Evolutionary conservation across 2,888 invertebrate species (phyloP), one percentile per base, ranked within the genome.

Genomic region (Caenorhabditis doughertyi): DNA sequence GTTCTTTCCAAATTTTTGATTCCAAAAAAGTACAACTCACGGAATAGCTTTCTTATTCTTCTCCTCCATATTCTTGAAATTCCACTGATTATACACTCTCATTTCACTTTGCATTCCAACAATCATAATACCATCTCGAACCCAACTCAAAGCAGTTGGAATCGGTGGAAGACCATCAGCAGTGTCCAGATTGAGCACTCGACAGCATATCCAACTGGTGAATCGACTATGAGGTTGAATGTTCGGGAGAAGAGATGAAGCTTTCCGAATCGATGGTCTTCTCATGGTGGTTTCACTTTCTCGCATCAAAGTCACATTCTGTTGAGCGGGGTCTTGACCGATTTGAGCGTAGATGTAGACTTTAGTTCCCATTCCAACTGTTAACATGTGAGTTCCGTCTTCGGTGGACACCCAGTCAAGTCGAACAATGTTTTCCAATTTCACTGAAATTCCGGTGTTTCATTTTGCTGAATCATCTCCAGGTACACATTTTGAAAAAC

Each of bases 41-140:
- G 65, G 65, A n/a, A 47, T 21, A 18, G 49, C 4, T 8, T 51
- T 65, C 65, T 65, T 65, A 23, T n/a, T 23, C 9, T 65, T 76
- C 32, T 25, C 27, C 16, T 51, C 23, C 13, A 32, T 29, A 3
- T 49, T 23, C 42, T 71, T 77, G 58, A 90, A 81, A 73, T 91
- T 90, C 90, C 90, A 88, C 91, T 99, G 99, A 0, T 97, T 97
- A 92, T 98, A 99, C 0, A 99, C 97, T 91, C 98, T 97, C 97
- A 99, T 98, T 92, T 99, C 99, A 2, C 97, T 98, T 92, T 98
- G 97, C 98, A 99, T 98, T 2, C 98, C 99, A 1, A 99, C 97
- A 0, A 99, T 97, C 1, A 99, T 93, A 85, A 99, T 96, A 0
- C 98, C 98, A 91, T 98, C 98, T 27, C 99, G 94, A 0, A 98